Conservation (phyloP, 2,113 vertebrate species). For the Neoarius graeffei region DNA sequence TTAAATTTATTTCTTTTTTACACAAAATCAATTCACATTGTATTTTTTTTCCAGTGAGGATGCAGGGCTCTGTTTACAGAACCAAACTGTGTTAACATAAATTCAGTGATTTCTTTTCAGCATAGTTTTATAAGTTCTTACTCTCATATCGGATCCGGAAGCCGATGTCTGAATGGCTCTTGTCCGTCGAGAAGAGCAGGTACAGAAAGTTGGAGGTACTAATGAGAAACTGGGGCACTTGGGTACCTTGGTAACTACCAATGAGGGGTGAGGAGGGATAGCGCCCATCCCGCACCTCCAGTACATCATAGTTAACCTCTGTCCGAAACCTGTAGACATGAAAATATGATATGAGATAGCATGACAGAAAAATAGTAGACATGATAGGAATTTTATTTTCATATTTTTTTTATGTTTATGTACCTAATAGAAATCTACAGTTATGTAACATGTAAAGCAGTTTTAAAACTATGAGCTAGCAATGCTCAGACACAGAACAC, state of each 20-base stretch:
- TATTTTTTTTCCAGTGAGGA: not conserved
- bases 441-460: not conserved
- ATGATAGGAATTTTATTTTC: not conserved
- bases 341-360: not conserved
- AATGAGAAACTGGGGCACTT: conserved; percentile 98
- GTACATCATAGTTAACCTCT: conserved; percentile 93
- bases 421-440: conserved; percentile 21
- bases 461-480: conserved; percentile 11
- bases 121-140: conserved; percentile 68
- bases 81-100: not conserved
- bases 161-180: conserved; percentile 95
- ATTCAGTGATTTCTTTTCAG: not conserved
- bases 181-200: conserved; percentile 95
- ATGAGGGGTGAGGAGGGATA: conserved; percentile 90
- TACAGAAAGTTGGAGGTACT: conserved; percentile 96
- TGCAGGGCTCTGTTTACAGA: not conserved
- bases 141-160: conserved; percentile 98
- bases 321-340: conserved; percentile 85
- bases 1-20: too few relatives aligned
- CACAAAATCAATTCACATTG: not conserved
- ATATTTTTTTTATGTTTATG: not conserved
- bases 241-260: conserved; percentile 94
- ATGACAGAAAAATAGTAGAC: not conserved
- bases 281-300: conserved; percentile 92
- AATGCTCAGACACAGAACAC: not conserved